Evolutionary conservation across 2,113 vertebrate species (phyloP).

Genomic region (Pollachius pollachius): DNA sequence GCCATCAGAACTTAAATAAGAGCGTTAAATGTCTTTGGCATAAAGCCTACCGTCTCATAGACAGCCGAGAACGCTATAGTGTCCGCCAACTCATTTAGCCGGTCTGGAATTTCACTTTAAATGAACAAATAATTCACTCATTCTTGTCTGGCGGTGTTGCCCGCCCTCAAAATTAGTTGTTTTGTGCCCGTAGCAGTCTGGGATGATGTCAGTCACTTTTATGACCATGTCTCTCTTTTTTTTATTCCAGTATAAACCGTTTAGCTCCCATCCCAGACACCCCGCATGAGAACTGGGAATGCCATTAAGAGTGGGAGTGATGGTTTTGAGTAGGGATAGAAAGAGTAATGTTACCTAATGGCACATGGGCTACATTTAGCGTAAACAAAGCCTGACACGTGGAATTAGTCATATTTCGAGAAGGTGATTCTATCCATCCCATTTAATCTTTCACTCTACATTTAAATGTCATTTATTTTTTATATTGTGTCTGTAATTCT

Average conservation of each 20-base stretch:
- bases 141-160: background rate
- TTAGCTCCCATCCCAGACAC: conserved; percentile 34
- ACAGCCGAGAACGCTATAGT: no score
- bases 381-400: no score
- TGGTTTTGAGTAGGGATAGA: conserved; percentile 28
- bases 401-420: no score
- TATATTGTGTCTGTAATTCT: no score
- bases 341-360: background rate
- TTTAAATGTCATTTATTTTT: no score
- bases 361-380: no score
- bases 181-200: conserved; percentile 23
- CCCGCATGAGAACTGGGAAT: conserved; percentile 44
- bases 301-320: conserved; percentile 36
- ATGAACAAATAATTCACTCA: no score
- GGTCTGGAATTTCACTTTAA: no score
- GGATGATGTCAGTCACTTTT: conserved; percentile 49
- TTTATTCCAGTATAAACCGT: conserved; percentile 14
- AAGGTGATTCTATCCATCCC: no score
- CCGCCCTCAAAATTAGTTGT: conserved; percentile 18
- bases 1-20: background rate
- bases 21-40: background rate
- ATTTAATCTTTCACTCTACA: no score
- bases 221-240: conserved; percentile 29
- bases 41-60: background rate
- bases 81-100: no score